Evolutionary conservation across 2,888 invertebrate species (phyloP).

Genomic region (Cephonodes hylas): DNA sequence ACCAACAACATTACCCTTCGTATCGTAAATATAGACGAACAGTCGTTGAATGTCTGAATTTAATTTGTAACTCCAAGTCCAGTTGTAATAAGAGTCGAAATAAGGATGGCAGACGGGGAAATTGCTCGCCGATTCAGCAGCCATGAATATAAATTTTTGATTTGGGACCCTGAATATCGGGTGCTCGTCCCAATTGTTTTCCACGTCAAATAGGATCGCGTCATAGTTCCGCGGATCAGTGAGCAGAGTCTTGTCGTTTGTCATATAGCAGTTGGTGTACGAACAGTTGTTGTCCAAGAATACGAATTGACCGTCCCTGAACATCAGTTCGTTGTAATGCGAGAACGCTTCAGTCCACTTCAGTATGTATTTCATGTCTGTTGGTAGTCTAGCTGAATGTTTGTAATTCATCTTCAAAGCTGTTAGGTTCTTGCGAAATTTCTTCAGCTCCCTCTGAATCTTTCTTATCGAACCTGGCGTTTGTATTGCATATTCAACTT

Average conservation of each 20-base stretch:
- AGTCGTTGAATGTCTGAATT: slow-evolving; percentile 58
- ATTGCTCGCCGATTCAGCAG: slow-evolving; percentile 49
- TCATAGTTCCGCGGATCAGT: slow-evolving; percentile 60
- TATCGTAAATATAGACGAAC: slow-evolving; percentile 47
- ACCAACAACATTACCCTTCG: slow-evolving; percentile 47
- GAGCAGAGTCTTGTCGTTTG: slow-evolving; percentile 46
- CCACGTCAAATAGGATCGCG: slow-evolving; percentile 78
- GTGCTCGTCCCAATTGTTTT: slow-evolving; percentile 51
- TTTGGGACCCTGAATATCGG: slow-evolving; percentile 47
- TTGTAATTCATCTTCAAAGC: slow-evolving; percentile 29
- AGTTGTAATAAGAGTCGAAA: slow-evolving; percentile 56
- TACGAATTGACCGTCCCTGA: slow-evolving; percentile 42
- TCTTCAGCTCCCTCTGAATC: slow-evolving; percentile 36
- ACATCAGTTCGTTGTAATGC: slow-evolving; percentile 33
- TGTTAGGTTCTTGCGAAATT: slow-evolving; percentile 29
- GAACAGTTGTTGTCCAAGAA: slow-evolving; percentile 57
- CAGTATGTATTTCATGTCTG: slow-evolving; percentile 58
- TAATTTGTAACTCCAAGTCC: slow-evolving; percentile 63
- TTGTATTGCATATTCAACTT: slow-evolving; percentile 46
- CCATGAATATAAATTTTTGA: slow-evolving; percentile 76
- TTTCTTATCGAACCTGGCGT: slow-evolving; percentile 32
- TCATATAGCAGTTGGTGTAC: slow-evolving; percentile 69
- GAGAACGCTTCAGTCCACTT: slow-evolving; percentile 48
- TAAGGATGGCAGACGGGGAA: slow-evolving; percentile 47
- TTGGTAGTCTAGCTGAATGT: slow-evolving; percentile 42